phyloP scores from a whole-genome alignment of 2,113 vertebrate species.

The Propithecus coquereli region DNA sequence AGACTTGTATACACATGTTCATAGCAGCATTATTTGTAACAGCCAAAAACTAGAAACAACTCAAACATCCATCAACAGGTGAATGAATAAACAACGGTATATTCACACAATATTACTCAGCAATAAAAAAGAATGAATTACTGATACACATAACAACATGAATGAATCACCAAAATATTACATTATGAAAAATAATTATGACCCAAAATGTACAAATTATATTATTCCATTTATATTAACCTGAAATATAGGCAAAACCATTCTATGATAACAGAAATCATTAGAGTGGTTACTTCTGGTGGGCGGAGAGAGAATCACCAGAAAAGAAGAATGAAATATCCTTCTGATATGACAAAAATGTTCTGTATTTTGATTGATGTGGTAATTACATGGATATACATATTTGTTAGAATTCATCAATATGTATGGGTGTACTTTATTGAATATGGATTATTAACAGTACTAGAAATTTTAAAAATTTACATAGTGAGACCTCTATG shows the following conservation, averaged over 20 bases:
- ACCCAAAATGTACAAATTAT: background rate
- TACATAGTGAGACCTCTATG: background rate
- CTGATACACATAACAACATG: background rate
- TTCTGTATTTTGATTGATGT: background rate
- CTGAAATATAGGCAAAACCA: constrained; percentile 4
- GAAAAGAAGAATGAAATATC: background rate
- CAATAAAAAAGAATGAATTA: background rate
- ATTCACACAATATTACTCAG: background rate
- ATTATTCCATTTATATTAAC: background rate
- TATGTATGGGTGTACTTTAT: background rate
- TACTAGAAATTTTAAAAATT: background rate
- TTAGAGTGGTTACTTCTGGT: background rate
- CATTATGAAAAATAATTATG: background rate
- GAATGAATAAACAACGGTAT: background rate
- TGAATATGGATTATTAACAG: background rate
- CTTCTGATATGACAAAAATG: background rate
- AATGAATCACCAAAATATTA: background rate
- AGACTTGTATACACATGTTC: background rate
- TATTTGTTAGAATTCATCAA: background rate
- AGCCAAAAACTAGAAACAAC: background rate
- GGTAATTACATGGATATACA: background rate
- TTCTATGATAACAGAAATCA: background rate
- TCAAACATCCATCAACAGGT: background rate
- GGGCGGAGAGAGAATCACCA: background rate
- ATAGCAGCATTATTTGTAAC: background rate